Evolutionary conservation across 2,113 vertebrate species (phyloP).

Genomic region (Urocynchramus pylzowi): DNA sequence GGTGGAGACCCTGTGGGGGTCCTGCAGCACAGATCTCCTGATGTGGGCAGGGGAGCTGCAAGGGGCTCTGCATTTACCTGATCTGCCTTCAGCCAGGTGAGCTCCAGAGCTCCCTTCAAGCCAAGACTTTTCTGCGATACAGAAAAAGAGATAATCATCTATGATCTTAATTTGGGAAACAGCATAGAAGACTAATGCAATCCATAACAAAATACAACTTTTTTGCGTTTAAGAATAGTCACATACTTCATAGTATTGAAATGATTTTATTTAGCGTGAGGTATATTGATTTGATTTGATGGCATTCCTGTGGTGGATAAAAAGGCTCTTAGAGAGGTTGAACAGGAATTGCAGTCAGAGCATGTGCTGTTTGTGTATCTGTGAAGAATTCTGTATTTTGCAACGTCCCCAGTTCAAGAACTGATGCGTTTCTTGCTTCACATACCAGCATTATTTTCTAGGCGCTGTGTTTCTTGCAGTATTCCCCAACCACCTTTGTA

Average conservation of each 20-base stretch:
- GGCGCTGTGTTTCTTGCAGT: not conserved
- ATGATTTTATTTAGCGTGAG: not conserved
- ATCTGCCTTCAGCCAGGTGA: not conserved
- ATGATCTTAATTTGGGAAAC: not conserved
- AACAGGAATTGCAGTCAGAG: not conserved
- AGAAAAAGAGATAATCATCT: not conserved
- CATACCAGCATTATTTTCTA: not conserved
- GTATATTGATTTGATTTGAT: not conserved
- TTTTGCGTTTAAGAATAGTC: not conserved
- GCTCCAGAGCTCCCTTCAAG: not conserved
- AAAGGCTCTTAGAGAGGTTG: not conserved
- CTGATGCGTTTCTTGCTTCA: not conserved
- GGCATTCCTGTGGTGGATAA: not conserved
- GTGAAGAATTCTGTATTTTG: not conserved
- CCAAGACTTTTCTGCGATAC: not conserved
- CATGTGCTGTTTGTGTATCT: not conserved
- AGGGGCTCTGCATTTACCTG: not conserved
- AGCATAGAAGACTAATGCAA: too few species aligned
- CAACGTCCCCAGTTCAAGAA: not conserved
- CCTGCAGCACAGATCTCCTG: not conserved
- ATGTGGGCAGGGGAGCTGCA: not conserved
- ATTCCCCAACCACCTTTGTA: not conserved
- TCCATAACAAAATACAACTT: not conserved
- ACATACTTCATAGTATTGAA: not conserved
- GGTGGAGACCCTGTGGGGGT: rapidly evolving